Base-by-base conservation (phyloP, 2,888 invertebrate genomes). In the Apodemia duryi region DNA sequence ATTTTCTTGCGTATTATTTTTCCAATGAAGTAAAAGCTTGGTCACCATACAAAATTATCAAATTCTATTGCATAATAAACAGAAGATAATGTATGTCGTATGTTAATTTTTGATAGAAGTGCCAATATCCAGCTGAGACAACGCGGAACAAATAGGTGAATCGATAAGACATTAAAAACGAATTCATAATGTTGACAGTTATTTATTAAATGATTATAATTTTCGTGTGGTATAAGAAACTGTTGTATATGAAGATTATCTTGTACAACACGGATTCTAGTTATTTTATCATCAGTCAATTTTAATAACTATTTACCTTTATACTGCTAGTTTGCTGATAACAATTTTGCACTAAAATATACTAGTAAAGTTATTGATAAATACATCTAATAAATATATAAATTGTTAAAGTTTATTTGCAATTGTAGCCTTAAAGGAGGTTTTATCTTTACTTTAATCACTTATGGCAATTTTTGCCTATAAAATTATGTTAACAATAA, bases 21-120 rank as follows among this genome's bases (percentile, higher is more conserved):
- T 43, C 43, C 11, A 10, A 43, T 43, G 11, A 43, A 43, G 1
- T 43, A 2, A 72, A 69, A 61, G 32, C 11, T 71, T 77, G 77
- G 77, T 72, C 62, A 76, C 71, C 74, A 73, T 74, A 69, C 28
- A 29, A 54, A 54, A 54, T 54, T 54, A 54, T 21, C 28, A 54
- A 54, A 54, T 54, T 21, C 54, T 54, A 41, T 67, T 46, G 63
- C 67, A 49, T 65, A 63, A 64, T 66, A 71, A 68, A 66, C 63
- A 70, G 68, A 69, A 54, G 68, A 67, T 72, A 67, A 72, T 70
- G 72, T 72, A 70, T 63, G 65, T 74, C 80, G 85, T 88, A 88
- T 88, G 84, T 86, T 89, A 88, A 91, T 88, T 83, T 43, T 87
- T 84, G 87, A 84, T 80, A 84, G 86, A 86, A 84, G 87, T 87